phyloP scores from a whole-genome alignment of 2,113 vertebrate species.

The Leuciscus idus region DNA sequence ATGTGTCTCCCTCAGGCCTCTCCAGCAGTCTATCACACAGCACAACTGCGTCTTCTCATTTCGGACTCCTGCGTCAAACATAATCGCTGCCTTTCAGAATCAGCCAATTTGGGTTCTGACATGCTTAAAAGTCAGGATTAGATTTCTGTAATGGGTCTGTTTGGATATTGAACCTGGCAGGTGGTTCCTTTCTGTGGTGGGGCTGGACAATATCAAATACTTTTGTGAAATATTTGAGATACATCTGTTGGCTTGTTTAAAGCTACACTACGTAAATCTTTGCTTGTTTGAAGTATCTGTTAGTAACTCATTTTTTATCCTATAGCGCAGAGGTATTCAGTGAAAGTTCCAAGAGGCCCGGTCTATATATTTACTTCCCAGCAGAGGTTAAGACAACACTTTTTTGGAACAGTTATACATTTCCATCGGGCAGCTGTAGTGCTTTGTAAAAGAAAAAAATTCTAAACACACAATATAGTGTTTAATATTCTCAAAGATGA shows the following conservation, averaged over 20 bases:
- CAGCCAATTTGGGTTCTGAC: not conserved
- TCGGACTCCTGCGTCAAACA: not conserved
- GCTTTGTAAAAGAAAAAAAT: too few species aligned
- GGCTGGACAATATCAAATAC: not conserved
- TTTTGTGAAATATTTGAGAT: not conserved
- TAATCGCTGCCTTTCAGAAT: not conserved
- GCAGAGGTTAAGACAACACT: too few species aligned
- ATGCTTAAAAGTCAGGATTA: conserved; percentile 15
- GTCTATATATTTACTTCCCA: too few species aligned
- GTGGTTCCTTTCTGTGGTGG: not conserved
- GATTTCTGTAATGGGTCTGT: conserved; percentile 1
- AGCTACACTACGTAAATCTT: too few species aligned
- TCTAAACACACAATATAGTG: too few species aligned
- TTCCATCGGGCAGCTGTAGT: too few species aligned
- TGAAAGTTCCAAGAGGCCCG: too few species aligned
- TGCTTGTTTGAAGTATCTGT: too few species aligned
- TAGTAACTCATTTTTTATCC: too few species aligned
- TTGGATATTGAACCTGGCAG: conserved; percentile 6
- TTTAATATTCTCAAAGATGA: too few species aligned
- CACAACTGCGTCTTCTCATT: conserved; percentile 2
- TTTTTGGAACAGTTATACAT: too few species aligned
- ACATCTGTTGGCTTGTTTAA: not conserved
- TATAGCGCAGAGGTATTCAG: too few species aligned
- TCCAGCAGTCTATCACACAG: conserved; percentile 9
- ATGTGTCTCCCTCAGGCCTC: conserved; percentile 1